Conservation (phyloP, 2,797 vertebrate species). For the Myotis vivesi region DNA sequence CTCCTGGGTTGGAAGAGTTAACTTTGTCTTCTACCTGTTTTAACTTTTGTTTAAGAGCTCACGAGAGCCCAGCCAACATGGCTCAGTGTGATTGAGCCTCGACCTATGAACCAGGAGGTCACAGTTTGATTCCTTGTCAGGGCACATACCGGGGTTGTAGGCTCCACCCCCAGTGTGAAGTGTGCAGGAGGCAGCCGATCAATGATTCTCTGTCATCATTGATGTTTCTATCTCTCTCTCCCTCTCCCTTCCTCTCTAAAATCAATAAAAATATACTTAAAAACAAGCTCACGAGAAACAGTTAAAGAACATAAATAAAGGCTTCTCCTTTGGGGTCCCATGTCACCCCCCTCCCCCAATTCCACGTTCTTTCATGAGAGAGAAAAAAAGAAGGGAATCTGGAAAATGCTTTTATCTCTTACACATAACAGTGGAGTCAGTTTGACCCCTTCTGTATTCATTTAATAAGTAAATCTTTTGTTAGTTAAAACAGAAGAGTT, state of each 20-base stretch:
- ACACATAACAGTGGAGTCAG: not conserved
- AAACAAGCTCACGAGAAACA: not conserved
- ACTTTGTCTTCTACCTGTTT: not conserved
- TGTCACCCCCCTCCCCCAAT: not conserved
- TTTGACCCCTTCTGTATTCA: not conserved
- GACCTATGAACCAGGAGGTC: no score
- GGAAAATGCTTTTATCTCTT: constrained; percentile 28
- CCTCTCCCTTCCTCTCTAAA: no score
- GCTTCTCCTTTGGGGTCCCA: not conserved
- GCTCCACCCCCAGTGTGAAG: no score
- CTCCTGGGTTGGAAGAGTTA: not conserved
- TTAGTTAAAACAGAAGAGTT: constrained; percentile 40
- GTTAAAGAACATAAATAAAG: not conserved
- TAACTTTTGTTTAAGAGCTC: not conserved
- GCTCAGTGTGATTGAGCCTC: no score
- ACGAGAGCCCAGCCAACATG: not conserved
- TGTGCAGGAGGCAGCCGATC: no score
- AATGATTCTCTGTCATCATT: no score
- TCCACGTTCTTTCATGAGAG: not conserved
- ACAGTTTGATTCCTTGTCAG: no score
- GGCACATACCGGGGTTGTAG: no score
- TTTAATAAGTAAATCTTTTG: constrained; percentile 55
- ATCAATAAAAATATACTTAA: no score
- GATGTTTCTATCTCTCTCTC: no score
- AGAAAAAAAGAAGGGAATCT: not conserved